Conservation (phyloP, 2,888 invertebrate species). For the Keiferia lycopersicella region DNA sequence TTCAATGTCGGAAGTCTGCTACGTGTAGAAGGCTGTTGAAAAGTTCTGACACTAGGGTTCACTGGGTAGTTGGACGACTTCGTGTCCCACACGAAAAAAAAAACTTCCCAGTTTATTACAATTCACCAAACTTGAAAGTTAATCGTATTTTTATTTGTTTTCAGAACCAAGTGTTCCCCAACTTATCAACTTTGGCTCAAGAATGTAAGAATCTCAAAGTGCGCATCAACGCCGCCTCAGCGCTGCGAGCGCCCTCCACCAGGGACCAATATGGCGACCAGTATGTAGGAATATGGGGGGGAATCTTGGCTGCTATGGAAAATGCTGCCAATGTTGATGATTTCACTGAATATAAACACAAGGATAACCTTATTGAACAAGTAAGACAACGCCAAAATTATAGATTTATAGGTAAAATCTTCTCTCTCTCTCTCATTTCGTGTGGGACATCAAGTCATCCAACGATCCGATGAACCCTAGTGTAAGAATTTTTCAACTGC, state of each 20-base stretch:
- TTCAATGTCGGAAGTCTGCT: too few relatives aligned
- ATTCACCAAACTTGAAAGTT: background rate
- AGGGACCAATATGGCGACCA: conserved; percentile 84
- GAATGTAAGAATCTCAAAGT: conserved; percentile 94
- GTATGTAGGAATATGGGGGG: conserved; percentile 84
- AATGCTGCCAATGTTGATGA: conserved; percentile 90
- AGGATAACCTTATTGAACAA: conserved; percentile 92
- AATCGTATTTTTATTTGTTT: too few relatives aligned
- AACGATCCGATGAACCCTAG: too few relatives aligned
- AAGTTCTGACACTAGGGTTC: too few relatives aligned
- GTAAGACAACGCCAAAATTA: conserved; percentile 54
- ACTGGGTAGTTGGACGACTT: too few relatives aligned
- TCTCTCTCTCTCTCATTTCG: too few relatives aligned
- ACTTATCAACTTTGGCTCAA: conserved; percentile 84
- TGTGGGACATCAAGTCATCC: too few relatives aligned
- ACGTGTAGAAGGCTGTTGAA: too few relatives aligned
- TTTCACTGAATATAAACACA: conserved; percentile 92
- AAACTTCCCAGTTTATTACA: too few relatives aligned
- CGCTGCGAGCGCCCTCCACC: conserved; percentile 83
- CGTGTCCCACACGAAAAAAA: too few relatives aligned
- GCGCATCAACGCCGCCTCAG: conserved; percentile 91
- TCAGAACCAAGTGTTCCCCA: conserved; percentile 84
- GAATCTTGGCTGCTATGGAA: conserved; percentile 87
- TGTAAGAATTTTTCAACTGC: too few relatives aligned
- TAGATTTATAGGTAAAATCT: too few relatives aligned